These are phyloP conservation scores for Leptinotarsa lineolata DNA, from an alignment of 1,140 invertebrate species.

Conservation along the genomic window DNA sequence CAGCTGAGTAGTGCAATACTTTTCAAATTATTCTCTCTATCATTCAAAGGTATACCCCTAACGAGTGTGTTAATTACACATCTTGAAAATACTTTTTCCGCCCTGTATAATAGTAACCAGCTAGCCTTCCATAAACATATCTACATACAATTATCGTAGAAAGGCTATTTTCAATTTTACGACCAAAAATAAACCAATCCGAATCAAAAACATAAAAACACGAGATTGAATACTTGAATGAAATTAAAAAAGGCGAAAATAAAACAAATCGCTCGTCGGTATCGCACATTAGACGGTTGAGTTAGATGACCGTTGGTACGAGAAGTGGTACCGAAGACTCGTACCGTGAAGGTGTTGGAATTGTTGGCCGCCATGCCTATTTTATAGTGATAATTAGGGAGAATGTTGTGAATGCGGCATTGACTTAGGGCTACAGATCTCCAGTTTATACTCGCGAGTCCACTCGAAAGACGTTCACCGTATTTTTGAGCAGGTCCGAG, in stretches of 20 bases:
- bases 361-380: slow-evolving; percentile 33
- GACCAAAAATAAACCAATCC: neutral
- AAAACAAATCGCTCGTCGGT: neutral
- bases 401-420: slow-evolving; percentile 33
- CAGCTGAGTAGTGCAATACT: no score
- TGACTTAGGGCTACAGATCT: slow-evolving; percentile 29
- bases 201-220: neutral
- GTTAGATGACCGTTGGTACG: slow-evolving; percentile 4
- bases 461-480: neutral
- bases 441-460: slow-evolving; percentile 19
- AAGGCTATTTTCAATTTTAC: no score
- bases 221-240: no score
- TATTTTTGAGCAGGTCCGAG: slow-evolving; percentile 18
- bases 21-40: no score
- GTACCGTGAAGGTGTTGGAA: slow-evolving; percentile 34
- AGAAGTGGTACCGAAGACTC: slow-evolving; percentile 3
- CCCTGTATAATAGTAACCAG: no score
- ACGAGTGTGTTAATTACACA: no score
- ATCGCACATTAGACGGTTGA: slow-evolving; percentile 5
- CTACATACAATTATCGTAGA: no score
- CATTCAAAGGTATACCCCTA: no score
- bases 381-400: slow-evolving; percentile 37
- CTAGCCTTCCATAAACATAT: no score
- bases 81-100: no score
- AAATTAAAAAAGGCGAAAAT: no score